Evolutionary conservation across 2,113 vertebrate genomes (phyloP), one percentile per base, ranked within the genome.

Genomic region (Coregonus clupeaformis): DNA sequence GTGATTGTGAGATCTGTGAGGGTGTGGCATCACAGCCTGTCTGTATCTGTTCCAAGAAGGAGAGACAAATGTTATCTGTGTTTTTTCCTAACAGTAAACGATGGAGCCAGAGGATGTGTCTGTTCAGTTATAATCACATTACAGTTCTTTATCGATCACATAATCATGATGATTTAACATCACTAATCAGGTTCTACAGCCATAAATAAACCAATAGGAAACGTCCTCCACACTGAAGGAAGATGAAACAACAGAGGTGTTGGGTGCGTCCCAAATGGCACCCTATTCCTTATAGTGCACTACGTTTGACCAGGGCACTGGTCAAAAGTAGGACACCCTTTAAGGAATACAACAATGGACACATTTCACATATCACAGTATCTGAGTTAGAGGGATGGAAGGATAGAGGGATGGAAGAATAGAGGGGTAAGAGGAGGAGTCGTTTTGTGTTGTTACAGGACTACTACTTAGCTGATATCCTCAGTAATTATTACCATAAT

Each of bases 361-460:
- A 47, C 9, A 29, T 79, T 77, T 83, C 72, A 79, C 75, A 84
- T 88, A 78, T 82, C 81, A 78, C 12, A 36, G 36, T 69, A 80
- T 78, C 69, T 75, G 68, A 75, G 75, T 32, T 78, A 77, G 13
- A 73, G 42, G 71, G 75, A 76, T 77, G 52, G 47, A 49, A 49
- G 47, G 47, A 49, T 49, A 49, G 47, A 49, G 1, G 47, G 47
- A 1, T 49, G 47, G 47, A 49, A 49, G 13, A 12, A 49, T 49
- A 49, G 47, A 49, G 4, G 47, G 14, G 2, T 47, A 1, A 13
- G 45, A 49, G 47, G 32, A 36, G 6, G 36, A 36, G 36, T 36
- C 7, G 36, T 36, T 16, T 13, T 49, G 47, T 49, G 47, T 49
- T 49, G 14, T n/a, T n/a, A n/a, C 5, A 45, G 1, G 42, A 45